Percentiles rank a stretch among this genome's conserved stretches.
These are phyloP conservation scores for Molorchus minor DNA, from an alignment of 2,888 invertebrate species.

Conservation along the genomic window DNA sequence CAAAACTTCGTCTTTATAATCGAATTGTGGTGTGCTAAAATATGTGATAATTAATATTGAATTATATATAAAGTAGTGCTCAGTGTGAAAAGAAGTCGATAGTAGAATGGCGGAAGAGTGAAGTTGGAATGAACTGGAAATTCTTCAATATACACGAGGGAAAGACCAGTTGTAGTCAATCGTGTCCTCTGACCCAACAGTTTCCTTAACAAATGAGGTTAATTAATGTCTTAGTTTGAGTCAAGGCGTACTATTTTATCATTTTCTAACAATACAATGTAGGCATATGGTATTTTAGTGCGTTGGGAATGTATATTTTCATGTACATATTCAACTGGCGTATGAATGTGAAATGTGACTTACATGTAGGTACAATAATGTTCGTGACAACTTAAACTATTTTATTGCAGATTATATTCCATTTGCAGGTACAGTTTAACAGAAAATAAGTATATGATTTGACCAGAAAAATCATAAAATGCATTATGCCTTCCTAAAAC, in stretches of 20 bases:
- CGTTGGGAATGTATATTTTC: too few relatives aligned
- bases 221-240: slow-evolving; percentile 40
- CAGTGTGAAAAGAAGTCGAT: slow-evolving; percentile 23
- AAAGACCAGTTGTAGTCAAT: slow-evolving; percentile 57
- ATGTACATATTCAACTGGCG: too few relatives aligned
- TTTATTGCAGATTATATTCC: too few relatives aligned
- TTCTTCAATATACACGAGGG: slow-evolving; percentile 42
- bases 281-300: too few relatives aligned
- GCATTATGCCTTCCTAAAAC: too few relatives aligned
- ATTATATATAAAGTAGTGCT: slow-evolving; percentile 23
- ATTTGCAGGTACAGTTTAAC: too few relatives aligned
- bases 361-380: too few relatives aligned
- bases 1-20: neutral
- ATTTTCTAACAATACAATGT: too few relatives aligned
- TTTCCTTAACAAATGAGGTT: slow-evolving; percentile 59
- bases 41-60: slow-evolving; percentile 4
- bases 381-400: too few relatives aligned
- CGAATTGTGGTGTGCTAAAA: slow-evolving; percentile 4
- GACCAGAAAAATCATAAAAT: too few relatives aligned
- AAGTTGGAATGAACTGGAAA: slow-evolving; percentile 39
- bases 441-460: too few relatives aligned
- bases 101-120: slow-evolving; percentile 37
- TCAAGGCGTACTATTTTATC: slow-evolving; percentile 59
- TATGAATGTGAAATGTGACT: too few relatives aligned
- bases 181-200: slow-evolving; percentile 57